Evolutionary conservation across 2,797 vertebrate genomes (phyloP).

Genomic region (Lerista edwardsae): DNA sequence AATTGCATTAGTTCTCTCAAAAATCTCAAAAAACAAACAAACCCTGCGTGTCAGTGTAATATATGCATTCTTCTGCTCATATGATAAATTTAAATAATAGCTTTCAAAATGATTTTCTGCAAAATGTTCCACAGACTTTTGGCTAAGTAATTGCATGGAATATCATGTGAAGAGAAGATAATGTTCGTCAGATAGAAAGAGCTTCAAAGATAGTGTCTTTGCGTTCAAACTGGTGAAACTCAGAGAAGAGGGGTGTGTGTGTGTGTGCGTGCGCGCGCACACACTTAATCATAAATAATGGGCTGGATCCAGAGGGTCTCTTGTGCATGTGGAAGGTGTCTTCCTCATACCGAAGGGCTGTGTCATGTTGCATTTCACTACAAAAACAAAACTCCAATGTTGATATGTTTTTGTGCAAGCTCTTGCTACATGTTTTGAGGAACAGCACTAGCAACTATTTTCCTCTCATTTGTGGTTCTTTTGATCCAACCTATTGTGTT

Average conservation of each 20-base stretch:
- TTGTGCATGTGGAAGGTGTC: no score
- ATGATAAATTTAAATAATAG: not conserved
- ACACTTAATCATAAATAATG: not conserved
- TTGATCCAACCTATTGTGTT: not conserved
- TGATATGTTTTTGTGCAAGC: not conserved
- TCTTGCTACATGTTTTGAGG: not conserved
- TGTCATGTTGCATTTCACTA: not conserved
- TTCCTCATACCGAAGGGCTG: not conserved
- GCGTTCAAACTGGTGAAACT: rapidly evolving
- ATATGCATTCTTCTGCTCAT: not conserved
- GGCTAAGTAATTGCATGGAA: not conserved
- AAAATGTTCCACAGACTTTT: not conserved
- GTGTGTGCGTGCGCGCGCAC: no score
- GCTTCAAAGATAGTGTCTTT: not conserved
- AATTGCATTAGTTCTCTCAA: not conserved
- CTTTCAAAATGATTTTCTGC: not conserved
- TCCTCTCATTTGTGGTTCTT: not conserved
- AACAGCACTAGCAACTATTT: not conserved
- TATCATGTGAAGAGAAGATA: not conserved
- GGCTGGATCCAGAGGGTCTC: not conserved
- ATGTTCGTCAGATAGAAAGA: not conserved
- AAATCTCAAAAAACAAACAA: no score
- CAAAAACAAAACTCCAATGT: not conserved
- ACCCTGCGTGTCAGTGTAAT: not conserved
- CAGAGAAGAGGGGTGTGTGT: not conserved